Evolutionary conservation across 2,888 invertebrate genomes (phyloP), one percentile per base, ranked within the genome.

Genomic region (Onchidella celtica): DNA sequence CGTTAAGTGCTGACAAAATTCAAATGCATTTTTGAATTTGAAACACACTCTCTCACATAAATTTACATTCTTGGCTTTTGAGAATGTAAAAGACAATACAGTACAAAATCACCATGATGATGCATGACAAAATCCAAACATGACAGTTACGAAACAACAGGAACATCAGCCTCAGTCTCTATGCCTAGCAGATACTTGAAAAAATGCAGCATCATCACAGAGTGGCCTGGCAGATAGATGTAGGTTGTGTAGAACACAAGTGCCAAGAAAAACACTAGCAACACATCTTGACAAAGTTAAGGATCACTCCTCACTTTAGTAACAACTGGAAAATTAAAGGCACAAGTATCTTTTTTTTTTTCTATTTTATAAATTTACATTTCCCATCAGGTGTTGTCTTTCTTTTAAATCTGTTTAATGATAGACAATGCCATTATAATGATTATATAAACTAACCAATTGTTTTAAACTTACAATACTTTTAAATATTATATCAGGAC

Each of bases 191-290:
- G 21, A 55, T 87, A 82, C 68, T 86, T 85, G 57, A 88, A 83
- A 79, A 89, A 89, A 29, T 88, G 85, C 57, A 88, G 75, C 85
- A 89, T 84, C 89, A 88, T 91, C 47, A 88, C 75, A 4, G 95
- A 93, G 86, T 95, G 95, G 68, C 94, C 94, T 0, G 95, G 95
- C 83, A 95, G 92, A 87, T 95, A 95, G 3, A 95, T 93, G 86
- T 94, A 95, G 36, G 95, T 94, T 0, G 95, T 95, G 89, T 95
- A 95, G 27, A 94, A 90, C 34, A 95, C 92, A 84, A 95, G 94
- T 0, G 94, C 92, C 72, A 95, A 86, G 79, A 95, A 93, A 2
- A 94, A 88, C 14, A 94, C 85, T 11, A 95, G 90, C 79, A 94
- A 91, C 63, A 94, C 93, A 92, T 95, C 95, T 93, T 81, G 24